Conservation (phyloP, 2,888 invertebrate species). For the Ophion costatus region DNA sequence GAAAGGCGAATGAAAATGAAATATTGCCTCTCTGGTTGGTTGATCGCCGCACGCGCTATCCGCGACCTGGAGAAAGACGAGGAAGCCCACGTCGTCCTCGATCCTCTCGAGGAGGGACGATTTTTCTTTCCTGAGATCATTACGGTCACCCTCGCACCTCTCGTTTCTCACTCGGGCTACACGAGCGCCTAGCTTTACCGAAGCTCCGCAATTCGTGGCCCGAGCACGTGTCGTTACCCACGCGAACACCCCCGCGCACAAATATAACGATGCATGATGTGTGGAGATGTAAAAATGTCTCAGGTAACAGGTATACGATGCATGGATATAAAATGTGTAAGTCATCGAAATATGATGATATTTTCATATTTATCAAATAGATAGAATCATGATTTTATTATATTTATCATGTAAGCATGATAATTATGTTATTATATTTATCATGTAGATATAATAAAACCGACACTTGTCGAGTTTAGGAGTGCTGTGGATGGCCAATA, state of each 20-base stretch:
- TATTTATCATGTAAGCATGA: not conserved
- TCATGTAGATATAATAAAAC: not conserved
- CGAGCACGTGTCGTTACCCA: not conserved
- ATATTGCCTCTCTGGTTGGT: conserved; percentile 44
- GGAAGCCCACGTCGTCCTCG: conserved; percentile 9
- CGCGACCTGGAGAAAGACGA: conserved; percentile 27
- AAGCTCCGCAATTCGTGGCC: not conserved
- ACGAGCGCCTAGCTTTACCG: not conserved
- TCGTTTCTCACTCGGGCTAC: conserved; percentile 29
- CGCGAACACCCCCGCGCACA: not conserved
- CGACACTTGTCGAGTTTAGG: too few relatives aligned
- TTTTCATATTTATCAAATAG: too few relatives aligned
- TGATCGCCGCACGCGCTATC: conserved; percentile 40
- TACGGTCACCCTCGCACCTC: conserved; percentile 44
- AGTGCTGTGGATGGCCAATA: too few relatives aligned
- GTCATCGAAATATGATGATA: not conserved
- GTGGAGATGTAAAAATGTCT: too few relatives aligned
- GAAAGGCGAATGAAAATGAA: conserved; percentile 52
- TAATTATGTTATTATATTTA: not conserved
- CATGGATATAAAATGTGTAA: not conserved
- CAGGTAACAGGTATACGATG: too few relatives aligned
- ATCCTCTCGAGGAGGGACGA: conserved; percentile 30
- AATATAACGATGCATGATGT: not conserved
- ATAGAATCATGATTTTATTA: too few relatives aligned
- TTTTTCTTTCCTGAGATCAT: conserved; percentile 59